These are phyloP conservation scores for Eulithis testata DNA, from an alignment of 2,888 invertebrate genomes.

Conservation along the genomic window DNA sequence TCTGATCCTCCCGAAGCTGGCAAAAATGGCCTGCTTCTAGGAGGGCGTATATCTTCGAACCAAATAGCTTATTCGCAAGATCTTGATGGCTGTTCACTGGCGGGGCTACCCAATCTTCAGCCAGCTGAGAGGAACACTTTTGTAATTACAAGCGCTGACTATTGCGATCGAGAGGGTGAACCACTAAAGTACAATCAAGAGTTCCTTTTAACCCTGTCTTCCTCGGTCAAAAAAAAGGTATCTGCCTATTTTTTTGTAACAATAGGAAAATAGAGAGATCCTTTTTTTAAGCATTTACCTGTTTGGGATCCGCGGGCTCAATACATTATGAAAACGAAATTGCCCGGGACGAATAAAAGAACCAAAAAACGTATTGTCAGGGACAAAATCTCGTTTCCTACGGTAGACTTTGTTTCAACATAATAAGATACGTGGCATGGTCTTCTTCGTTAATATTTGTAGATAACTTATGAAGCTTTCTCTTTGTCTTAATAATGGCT, in stretches of 20 bases:
- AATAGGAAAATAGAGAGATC: constrained; percentile 21
- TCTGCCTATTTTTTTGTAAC: constrained; percentile 5
- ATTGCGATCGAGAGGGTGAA: constrained; percentile 71
- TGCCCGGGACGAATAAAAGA: constrained; percentile 46
- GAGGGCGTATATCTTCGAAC: constrained; percentile 69
- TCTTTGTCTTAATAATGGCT: constrained; percentile 20
- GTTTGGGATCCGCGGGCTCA: constrained; percentile 40
- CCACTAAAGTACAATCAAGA: constrained; percentile 74
- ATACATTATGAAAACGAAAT: constrained; percentile 49
- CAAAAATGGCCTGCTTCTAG: constrained; percentile 66
- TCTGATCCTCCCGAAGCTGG: constrained; percentile 64
- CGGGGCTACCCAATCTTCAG: constrained; percentile 49
- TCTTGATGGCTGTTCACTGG: constrained; percentile 68
- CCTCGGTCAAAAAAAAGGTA: constrained; percentile 66
- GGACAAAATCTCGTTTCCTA: constrained; percentile 52
- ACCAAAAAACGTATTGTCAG: constrained; percentile 48
- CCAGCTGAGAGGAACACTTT: constrained; percentile 66
- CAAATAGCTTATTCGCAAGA: constrained; percentile 73
- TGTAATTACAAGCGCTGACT: constrained; percentile 72
- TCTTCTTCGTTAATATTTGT: constrained; percentile 23
- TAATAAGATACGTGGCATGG: constrained; percentile 25
- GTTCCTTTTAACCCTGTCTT: constrained; percentile 68
- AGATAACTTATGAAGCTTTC: constrained; percentile 9
- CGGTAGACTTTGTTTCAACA: constrained; percentile 49
- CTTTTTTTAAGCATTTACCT: constrained; percentile 30